Conservation (phyloP, 1,140 invertebrate species). For the Plodia interpunctella region DNA sequence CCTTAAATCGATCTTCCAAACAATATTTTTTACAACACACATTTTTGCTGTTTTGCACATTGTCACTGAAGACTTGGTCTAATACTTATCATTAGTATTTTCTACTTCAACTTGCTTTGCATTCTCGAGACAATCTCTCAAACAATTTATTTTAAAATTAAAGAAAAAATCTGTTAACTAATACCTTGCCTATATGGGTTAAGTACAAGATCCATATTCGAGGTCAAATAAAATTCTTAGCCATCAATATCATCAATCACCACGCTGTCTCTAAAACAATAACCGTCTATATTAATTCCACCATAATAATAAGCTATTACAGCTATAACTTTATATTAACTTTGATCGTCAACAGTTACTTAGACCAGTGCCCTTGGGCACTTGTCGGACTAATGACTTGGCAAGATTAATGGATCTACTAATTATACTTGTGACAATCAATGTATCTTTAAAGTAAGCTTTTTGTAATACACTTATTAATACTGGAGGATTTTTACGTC, state of each 20-base stretch:
- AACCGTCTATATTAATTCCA: constrained; percentile 51
- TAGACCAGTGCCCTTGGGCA: constrained; percentile 58
- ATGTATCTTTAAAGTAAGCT: constrained; percentile 40
- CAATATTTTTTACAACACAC: too few relatives aligned
- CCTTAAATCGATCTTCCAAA: too few relatives aligned
- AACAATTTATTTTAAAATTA: too few relatives aligned
- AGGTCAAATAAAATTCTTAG: constrained; percentile 15
- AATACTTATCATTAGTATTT: too few relatives aligned
- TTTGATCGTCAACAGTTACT: constrained; percentile 53
- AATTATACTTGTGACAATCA: constrained; percentile 67
- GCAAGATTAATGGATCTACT: constrained; percentile 66
- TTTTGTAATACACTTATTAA: constrained; percentile 33
- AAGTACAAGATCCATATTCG: not conserved
- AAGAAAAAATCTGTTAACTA: too few relatives aligned
- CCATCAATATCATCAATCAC: constrained; percentile 50
- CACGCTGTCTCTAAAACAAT: constrained; percentile 65
- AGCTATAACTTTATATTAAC: constrained; percentile 44
- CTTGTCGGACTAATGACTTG: constrained; percentile 49
- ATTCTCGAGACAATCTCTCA: too few relatives aligned
- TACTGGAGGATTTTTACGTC: constrained; percentile 21
- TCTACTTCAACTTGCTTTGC: too few relatives aligned
- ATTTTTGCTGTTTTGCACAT: constrained; percentile 17
- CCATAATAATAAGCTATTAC: constrained; percentile 53
- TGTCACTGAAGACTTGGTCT: too few relatives aligned
- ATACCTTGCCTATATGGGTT: not conserved